phyloP scores from a whole-genome alignment of 2,797 vertebrate genomes.

The Danio choprae region DNA sequence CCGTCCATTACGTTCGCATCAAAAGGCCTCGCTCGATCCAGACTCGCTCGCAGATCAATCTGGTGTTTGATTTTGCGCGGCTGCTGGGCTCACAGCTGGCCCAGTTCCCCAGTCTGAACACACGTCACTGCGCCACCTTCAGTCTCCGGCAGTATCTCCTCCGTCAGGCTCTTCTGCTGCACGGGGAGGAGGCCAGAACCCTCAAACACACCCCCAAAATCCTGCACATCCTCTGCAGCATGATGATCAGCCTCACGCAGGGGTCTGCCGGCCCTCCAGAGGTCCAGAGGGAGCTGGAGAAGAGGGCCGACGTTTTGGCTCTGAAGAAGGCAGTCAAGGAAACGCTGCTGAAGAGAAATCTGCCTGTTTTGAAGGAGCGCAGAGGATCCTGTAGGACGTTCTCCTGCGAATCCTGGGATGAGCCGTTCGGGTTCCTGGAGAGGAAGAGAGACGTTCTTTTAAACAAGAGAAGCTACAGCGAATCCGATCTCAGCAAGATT shows the following conservation, averaged over 20 bases:
- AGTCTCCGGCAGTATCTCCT: conserved; percentile 80
- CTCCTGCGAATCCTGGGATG: conserved; percentile 73
- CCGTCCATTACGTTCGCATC: conserved; percentile 81
- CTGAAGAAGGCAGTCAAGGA: conserved; percentile 74
- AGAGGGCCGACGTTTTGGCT: conserved; percentile 67
- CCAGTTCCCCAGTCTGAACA: conserved; percentile 75
- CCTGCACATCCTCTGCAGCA: conserved; percentile 79
- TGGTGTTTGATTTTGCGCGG: conserved; percentile 83
- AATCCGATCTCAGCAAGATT: conserved; percentile 80
- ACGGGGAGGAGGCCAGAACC: conserved; percentile 79
- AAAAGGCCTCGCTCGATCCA: conserved; percentile 84
- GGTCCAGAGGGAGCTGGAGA: conserved; percentile 74
- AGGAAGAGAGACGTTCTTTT: conserved; percentile 73
- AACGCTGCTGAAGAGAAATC: conserved; percentile 74
- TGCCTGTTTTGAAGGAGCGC: conserved; percentile 68
- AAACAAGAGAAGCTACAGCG: conserved; percentile 81
- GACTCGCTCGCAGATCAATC: conserved; percentile 79
- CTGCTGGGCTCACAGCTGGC: conserved; percentile 76
- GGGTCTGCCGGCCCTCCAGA: conserved; percentile 65
- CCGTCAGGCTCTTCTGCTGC: conserved; percentile 78
- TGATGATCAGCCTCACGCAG: conserved; percentile 75
- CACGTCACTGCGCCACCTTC: conserved; percentile 73
- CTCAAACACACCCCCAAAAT: conserved; percentile 82
- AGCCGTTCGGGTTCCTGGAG: conserved; percentile 74
- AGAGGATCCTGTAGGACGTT: conserved; percentile 59